Base-by-base conservation (phyloP, 2,113 vertebrate genomes). In the Seriola quinqueradiata region DNA sequence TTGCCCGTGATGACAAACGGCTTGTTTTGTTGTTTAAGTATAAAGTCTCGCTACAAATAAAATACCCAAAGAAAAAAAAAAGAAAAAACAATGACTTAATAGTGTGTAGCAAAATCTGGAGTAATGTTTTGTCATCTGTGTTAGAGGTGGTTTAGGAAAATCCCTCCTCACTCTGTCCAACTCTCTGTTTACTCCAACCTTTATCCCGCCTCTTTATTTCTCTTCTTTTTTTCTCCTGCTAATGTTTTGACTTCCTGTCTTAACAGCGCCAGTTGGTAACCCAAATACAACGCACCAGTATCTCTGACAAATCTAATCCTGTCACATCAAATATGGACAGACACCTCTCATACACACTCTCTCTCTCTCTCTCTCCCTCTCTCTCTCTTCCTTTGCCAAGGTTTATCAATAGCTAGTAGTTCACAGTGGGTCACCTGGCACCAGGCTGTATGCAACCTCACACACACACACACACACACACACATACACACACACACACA, bases 371-470 rank as follows among this genome's bases (percentile, higher is more conserved):
- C 46, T 17, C 48, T 55, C 46, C 68, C 21, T 77, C 74, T 75
- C 60, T 34, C 60, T 8, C 23, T 63, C 48, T 71, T 83, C 65
- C 36, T 75, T 63, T 79, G 82, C 84, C 84, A 77, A 38, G 70
- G 61, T 92, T 91, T 87, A 92, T 93, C 89, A 89, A 91, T 91
- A 85, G 87, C 82, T 78, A 23, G 12, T 75, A 71, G 88, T 82
- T 90, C 82, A 75, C 60, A 4, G 71, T 68, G 46, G 87, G 89
- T 88, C 83, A 85, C 25, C 50, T 85, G 85, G 81, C 76, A 67
- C 50, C 54, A 23, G 25, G 64, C 72, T 86, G 75, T 25, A 60
- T 69, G 61, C 79, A 72, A 32, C 72, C 76, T 76, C 61, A 75
- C 64, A 81, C 69, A 23, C 25, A 70, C 32, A 59, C 67, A 70